Base-by-base conservation (phyloP, 1,140 invertebrate genomes). In the Platyura marginata region DNA sequence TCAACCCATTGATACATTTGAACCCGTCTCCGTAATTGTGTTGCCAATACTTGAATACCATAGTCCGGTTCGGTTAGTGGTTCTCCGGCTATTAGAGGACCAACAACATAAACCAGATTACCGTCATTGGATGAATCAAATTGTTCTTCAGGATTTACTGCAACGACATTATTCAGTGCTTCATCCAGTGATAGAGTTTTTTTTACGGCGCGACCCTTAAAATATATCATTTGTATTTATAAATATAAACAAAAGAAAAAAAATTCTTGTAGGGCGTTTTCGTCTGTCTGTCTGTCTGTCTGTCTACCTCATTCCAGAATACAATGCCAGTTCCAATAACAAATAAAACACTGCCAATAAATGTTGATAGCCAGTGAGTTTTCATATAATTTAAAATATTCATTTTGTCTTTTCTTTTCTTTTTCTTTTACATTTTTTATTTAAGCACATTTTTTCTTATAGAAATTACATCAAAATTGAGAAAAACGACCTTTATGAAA, bases 1-100 rank as follows among this genome's bases (percentile, higher is more conserved):
- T 92, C 86, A 36, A 88, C 70, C 87, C 87, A 92, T 55, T 92
- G 88, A 56, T 81, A 92, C 81, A 91, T 90, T 60, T 92, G 86
- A 1, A 85, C 82, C 46, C 77, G 66, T 37, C 81, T 71, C 48
- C 76, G 76, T 19, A 86, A 56, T 50, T 81, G 81, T 0, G 83
- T 75, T 16, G 80, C 74, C 41, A 74, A 66, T 5, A 87, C 70
- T 50, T 79, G 73, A 34, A 89, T 73, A 41, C 80, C 77, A 57
- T 87, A 87, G 45, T 80, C 75, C 15, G 74, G 74, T 57, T 90
- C 86, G 8, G 77, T 79, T 44, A 92, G 66, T 2, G 80, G 80
- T 55, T 88, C 82, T n/a, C 74, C 68, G 37, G 87, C 71, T 18
- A 70, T 57, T 15, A 92, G 59, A 16, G 70, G 64, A 0, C 84